phyloP scores from a whole-genome alignment of 2,888 invertebrate species.

The Oligia fasciuncula region DNA sequence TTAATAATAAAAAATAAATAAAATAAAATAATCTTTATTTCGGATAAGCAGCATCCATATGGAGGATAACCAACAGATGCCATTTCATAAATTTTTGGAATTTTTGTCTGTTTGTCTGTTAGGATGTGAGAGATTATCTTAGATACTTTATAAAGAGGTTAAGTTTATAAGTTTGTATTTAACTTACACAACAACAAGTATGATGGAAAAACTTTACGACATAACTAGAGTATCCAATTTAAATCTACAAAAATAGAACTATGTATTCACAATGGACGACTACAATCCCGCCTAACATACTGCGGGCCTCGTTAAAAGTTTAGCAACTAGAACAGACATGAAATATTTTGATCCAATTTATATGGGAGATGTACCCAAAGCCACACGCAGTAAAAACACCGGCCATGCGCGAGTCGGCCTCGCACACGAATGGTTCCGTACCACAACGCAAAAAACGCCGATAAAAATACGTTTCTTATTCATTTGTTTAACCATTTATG shows the following conservation, averaged over 20 bases:
- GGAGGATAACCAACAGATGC: no score
- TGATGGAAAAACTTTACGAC: not conserved
- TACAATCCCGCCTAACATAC: constrained; percentile 23
- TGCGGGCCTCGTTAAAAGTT: constrained; percentile 47
- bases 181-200: not conserved
- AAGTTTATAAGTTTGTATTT: not conserved
- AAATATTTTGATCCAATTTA: constrained; percentile 50
- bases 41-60: no score
- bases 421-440: not conserved
- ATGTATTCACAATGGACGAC: constrained; percentile 26
- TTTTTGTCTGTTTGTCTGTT: no score
- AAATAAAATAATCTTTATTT: no score
- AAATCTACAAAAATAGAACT: constrained; percentile 31
- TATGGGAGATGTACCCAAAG: not conserved
- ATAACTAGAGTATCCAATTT: constrained; percentile 27
- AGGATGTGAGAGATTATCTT: no score
- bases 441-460: no score
- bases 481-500: no score
- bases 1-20: no score
- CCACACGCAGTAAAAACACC: not conserved
- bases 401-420: not conserved
- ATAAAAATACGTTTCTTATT: no score
- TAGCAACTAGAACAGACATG: constrained; percentile 32
- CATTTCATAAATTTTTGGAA: no score
- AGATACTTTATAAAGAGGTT: no score